Percentiles rank a stretch among this genome's conserved stretches.
Conservation (phyloP, 2,888 invertebrate genomes). For the Tridacna gigas region DNA sequence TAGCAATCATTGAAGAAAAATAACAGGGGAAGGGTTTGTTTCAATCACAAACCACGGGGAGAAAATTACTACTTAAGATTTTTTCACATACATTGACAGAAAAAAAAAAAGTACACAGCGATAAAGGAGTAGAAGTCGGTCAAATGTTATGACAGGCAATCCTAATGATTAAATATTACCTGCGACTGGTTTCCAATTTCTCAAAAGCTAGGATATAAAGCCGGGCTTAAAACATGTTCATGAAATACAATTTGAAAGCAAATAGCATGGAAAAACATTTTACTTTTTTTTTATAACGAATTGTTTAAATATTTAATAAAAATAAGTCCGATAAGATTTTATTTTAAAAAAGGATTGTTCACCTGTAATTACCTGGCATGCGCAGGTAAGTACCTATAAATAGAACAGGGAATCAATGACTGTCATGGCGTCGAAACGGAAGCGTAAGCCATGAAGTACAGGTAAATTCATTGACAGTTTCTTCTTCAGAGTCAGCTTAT, state of each 20-base stretch:
- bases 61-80: too few species aligned
- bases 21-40: too few species aligned
- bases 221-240: not conserved
- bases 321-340: not conserved
- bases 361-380: conserved; percentile 27
- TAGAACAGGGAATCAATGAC: conserved; percentile 50
- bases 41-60: too few species aligned
- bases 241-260: too few species aligned
- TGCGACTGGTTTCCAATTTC: not conserved
- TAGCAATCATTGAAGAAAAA: too few species aligned
- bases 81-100: too few species aligned
- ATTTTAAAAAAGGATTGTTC: not conserved
- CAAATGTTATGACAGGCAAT: not conserved
- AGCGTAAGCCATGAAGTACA: conserved; percentile 48
- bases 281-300: not conserved
- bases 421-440: conserved; percentile 66
- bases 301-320: too few species aligned
- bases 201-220: not conserved
- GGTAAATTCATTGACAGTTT: conserved; percentile 14
- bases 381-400: conserved; percentile 57
- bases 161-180: not conserved
- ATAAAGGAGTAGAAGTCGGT: not conserved
- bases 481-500: too few species aligned
- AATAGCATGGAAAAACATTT: not conserved
- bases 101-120: not conserved